These are phyloP conservation scores for Orthonevra nobilis DNA, from an alignment of 2,888 invertebrate genomes.

Conservation along the genomic window DNA sequence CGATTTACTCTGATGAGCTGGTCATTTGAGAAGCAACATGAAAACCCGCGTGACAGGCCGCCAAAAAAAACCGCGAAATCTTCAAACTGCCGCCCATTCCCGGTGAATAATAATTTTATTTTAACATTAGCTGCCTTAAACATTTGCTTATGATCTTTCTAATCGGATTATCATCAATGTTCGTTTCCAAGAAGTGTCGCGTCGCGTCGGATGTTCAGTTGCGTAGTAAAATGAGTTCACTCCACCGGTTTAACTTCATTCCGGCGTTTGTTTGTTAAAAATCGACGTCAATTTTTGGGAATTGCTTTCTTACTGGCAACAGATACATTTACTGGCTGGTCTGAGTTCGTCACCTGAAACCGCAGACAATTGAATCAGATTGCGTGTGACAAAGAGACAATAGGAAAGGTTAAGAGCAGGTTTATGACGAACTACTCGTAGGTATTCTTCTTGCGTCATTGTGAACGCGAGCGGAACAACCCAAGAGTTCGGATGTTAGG, in stretches of 20 bases:
- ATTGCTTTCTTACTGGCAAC: slow-evolving; percentile 7
- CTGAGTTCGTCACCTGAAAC: slow-evolving; percentile 31
- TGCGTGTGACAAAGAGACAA: neutral
- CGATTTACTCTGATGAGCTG: too few relatives aligned
- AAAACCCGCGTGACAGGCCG: too few relatives aligned
- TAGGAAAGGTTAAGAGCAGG: slow-evolving; percentile 22
- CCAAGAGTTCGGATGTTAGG: neutral
- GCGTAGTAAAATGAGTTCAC: too few relatives aligned
- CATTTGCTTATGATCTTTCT: neutral
- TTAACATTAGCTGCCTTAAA: neutral
- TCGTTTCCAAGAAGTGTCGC: slow-evolving; percentile 36
- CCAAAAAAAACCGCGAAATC: too few relatives aligned
- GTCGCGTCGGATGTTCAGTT: too few relatives aligned
- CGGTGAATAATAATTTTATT: too few relatives aligned
- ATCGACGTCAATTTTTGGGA: neutral
- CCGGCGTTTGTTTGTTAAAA: neutral
- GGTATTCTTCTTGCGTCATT: slow-evolving; percentile 35
- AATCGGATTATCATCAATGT: slow-evolving; percentile 10
- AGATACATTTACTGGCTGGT: neutral
- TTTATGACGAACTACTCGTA: slow-evolving; percentile 26
- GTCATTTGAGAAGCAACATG: too few relatives aligned
- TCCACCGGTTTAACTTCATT: slow-evolving; percentile 5
- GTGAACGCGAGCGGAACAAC: slow-evolving; percentile 2
- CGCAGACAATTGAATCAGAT: slow-evolving; percentile 36
- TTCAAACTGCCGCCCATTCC: too few relatives aligned